Evolutionary conservation across 2,888 invertebrate species (phyloP).

Genomic region (Eristalis arbustorum): DNA sequence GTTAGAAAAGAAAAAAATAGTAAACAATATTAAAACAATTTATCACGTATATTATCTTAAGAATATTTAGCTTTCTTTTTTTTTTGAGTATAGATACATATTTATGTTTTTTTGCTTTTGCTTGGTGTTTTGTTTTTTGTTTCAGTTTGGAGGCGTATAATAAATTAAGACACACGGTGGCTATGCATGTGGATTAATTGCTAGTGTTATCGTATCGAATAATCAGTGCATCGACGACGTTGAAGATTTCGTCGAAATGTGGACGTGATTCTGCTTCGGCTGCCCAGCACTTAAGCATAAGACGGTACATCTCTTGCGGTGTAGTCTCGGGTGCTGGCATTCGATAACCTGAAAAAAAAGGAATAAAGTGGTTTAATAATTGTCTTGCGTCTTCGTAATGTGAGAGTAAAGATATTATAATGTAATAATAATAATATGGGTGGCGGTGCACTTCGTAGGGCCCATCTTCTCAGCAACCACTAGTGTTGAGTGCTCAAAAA

Average conservation of each 20-base stretch:
- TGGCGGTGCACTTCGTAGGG: too few relatives aligned
- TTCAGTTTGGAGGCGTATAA: slow-evolving; percentile 44
- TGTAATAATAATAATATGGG: too few relatives aligned
- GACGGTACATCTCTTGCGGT: slow-evolving; percentile 92
- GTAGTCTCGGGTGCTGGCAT: slow-evolving; percentile 96
- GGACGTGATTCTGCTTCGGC: slow-evolving; percentile 95
- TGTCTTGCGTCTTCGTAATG: neutral
- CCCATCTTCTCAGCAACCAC: too few relatives aligned
- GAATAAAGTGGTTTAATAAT: neutral
- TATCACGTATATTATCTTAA: slow-evolving; percentile 37
- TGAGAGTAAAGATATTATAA: too few relatives aligned
- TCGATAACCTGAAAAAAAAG: slow-evolving; percentile 86
- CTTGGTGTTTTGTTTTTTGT: neutral
- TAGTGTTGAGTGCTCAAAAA: too few relatives aligned
- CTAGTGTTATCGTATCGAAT: slow-evolving; percentile 77
- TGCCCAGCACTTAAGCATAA: slow-evolving; percentile 97
- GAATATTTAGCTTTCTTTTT: slow-evolving; percentile 1
- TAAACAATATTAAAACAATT: neutral
- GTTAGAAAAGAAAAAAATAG: slow-evolving; percentile 30
- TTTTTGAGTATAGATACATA: neutral
- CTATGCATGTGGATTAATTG: slow-evolving; percentile 55
- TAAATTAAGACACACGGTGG: slow-evolving; percentile 65
- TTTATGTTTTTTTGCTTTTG: neutral
- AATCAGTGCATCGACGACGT: slow-evolving; percentile 86
- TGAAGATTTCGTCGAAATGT: slow-evolving; percentile 93